Evolutionary conservation across 1,140 invertebrate genomes (phyloP), one percentile per base, ranked within the genome.

Genomic region (Triops longicaudatus): DNA sequence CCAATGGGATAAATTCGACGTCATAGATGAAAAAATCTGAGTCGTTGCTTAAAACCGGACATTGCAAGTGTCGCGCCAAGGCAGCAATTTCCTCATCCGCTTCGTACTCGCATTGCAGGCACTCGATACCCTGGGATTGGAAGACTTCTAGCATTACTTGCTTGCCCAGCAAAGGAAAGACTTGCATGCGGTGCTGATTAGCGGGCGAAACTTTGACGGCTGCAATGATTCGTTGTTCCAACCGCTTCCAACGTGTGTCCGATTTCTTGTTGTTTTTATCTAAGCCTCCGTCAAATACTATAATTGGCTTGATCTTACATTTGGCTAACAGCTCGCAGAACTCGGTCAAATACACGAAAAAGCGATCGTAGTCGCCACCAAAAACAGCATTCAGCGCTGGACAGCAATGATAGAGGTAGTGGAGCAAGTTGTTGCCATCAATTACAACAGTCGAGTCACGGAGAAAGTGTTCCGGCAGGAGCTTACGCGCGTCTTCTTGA

Each of bases 1-100:
- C 86, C 73, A 93, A 89, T 0, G 92, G 92, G 78, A 96, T 92
- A 81, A 95, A 95, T 3, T 88, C 81, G 1, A 94, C 87, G 84
- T 93, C 91, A 83, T 91, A 94, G 75, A 97, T 90, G 82, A 90
- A 96, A 85, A 95, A 97, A 86, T 97, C 95, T 1, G 94, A 96
- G 83, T 97, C 95, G 80, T 91, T 91, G 82, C 93, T 95, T 0
- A 97, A 81, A 12, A 97, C 89, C 4, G 94, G 94, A 81, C 93
- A 96, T 42, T 91, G 86, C 6, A 95, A 85, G 74, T 88, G 85
- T 79, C 89, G 88, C 0, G 93, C 92, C 74, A 96, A 81, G 0
- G 89, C 88, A 1, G 93, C 93, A 76, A 96, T 89, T 81, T 94
- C 90, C 79, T 90, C 88, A 83, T 97, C 95, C 63, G 94, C 94